Evolutionary conservation across 37 sponge, comb jelly and placozoan genomes (phyloP).

Genomic region (Halichondria panicea): DNA sequence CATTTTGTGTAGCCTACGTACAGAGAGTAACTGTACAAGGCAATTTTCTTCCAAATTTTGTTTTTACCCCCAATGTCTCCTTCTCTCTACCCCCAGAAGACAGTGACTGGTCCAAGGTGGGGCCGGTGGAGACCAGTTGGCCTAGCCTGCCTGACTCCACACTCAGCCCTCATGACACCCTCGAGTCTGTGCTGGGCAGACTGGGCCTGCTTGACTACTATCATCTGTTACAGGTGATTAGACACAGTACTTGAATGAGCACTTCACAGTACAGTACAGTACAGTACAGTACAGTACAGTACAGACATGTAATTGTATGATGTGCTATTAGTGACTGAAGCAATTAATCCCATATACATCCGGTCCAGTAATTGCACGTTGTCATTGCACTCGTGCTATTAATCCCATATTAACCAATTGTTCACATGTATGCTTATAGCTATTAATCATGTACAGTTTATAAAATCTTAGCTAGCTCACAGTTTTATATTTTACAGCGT

Average conservation of each 20-base stretch:
- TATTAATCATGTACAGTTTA: not conserved
- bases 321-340: too few relatives aligned
- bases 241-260: too few relatives aligned
- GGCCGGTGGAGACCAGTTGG: constrained; percentile 10
- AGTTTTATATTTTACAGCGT: constrained; percentile 34
- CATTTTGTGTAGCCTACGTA: not conserved
- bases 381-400: not conserved
- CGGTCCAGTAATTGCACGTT: too few relatives aligned
- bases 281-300: not conserved
- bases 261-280: too few relatives aligned
- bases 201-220: constrained; percentile 53
- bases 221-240: constrained; percentile 64
- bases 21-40: too few relatives aligned
- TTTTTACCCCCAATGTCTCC: not conserved
- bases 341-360: too few relatives aligned
- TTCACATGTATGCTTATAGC: not conserved
- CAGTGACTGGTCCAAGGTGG: constrained; percentile 44
- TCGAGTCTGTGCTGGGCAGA: constrained; percentile 53
- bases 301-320: not conserved
- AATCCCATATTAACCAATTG: not conserved
- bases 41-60: too few relatives aligned
- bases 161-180: constrained; percentile 20
- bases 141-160: not conserved
- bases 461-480: not conserved
- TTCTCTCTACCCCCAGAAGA: constrained; percentile 27